phyloP scores from a whole-genome alignment of 2,797 vertebrate species.

The Neostethus bicornis region DNA sequence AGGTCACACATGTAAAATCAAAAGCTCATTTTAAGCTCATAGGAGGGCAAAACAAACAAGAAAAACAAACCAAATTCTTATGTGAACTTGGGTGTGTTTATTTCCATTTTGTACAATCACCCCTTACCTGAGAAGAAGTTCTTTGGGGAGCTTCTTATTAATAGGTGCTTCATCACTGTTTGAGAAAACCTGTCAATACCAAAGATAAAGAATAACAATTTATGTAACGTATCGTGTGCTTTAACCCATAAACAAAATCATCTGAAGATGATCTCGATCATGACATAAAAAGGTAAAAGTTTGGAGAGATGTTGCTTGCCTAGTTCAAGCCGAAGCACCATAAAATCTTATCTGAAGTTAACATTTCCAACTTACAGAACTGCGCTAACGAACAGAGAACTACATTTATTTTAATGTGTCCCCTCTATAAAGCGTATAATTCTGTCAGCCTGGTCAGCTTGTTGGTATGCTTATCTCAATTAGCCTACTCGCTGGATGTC shows the following conservation, averaged over 20 bases:
- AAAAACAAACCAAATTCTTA: slow-evolving; percentile 9
- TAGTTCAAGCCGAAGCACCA: slow-evolving; percentile 15
- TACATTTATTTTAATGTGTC: slow-evolving; percentile 48
- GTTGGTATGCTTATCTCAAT: slow-evolving; percentile 75
- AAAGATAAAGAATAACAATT: slow-evolving; percentile 44
- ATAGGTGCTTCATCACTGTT: slow-evolving; percentile 95
- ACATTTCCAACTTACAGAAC: slow-evolving; percentile 17
- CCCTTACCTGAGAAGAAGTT: slow-evolving; percentile 94
- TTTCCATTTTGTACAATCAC: slow-evolving; percentile 6
- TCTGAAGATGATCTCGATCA: not conserved
- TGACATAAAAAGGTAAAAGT: not conserved
- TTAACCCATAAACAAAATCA: slow-evolving; percentile 16
- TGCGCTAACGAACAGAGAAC: slow-evolving; percentile 46
- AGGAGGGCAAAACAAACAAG: slow-evolving; percentile 14
- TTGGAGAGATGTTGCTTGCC: not conserved
- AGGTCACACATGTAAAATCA: slow-evolving; percentile 44
- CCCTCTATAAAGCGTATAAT: slow-evolving; percentile 69
- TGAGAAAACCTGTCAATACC: slow-evolving; percentile 89
- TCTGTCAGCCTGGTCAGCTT: slow-evolving; percentile 73
- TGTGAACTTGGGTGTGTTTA: slow-evolving; percentile 22
- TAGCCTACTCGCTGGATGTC: slow-evolving; percentile 73
- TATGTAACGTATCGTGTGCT: not conserved
- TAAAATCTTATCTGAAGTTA: slow-evolving; percentile 1
- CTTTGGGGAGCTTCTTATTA: slow-evolving; percentile 98
- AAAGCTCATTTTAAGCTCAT: slow-evolving; percentile 39